phyloP scores from a whole-genome alignment of 2,113 vertebrate species.

The Antechinus flavipes region DNA sequence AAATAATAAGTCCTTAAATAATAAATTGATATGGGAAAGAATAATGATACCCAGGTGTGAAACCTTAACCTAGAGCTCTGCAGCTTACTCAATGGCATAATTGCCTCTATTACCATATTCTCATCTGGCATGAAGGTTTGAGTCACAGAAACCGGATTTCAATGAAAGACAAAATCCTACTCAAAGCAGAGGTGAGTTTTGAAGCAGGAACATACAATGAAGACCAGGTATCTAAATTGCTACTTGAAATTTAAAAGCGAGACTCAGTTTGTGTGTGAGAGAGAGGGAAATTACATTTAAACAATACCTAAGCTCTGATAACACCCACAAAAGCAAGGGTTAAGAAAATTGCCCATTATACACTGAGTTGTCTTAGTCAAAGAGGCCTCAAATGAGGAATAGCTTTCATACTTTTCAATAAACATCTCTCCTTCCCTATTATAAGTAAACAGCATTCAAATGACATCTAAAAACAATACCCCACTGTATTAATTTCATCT shows the following conservation, averaged over 20 bases:
- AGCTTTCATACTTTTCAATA: constrained; percentile 53
- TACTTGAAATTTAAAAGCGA: constrained; percentile 79
- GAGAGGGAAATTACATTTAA: constrained; percentile 75
- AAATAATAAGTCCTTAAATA: constrained; percentile 86
- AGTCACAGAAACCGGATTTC: constrained; percentile 78
- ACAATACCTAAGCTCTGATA: constrained; percentile 42
- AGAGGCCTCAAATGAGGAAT: constrained; percentile 24
- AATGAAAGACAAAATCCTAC: constrained; percentile 79
- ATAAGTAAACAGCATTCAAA: neutral
- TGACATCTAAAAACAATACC: constrained; percentile 10
- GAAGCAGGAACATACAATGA: constrained; percentile 75
- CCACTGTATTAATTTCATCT: neutral
- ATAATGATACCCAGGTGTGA: constrained; percentile 88
- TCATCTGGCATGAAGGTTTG: constrained; percentile 73
- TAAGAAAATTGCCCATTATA: constrained; percentile 65
- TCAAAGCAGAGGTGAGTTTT: constrained; percentile 74
- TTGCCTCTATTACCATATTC: constrained; percentile 85
- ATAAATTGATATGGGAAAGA: constrained; percentile 85
- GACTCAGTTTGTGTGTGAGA: constrained; percentile 66
- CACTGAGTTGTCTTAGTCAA: constrained; percentile 52
- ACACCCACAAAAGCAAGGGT: constrained; percentile 69
- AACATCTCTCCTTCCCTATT: constrained; percentile 23
- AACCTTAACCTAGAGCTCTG: constrained; percentile 79
- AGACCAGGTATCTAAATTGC: constrained; percentile 77
- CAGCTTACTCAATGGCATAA: constrained; percentile 82